Base-by-base conservation (phyloP, 2,888 invertebrate species). In the Melanophora roralis region DNA sequence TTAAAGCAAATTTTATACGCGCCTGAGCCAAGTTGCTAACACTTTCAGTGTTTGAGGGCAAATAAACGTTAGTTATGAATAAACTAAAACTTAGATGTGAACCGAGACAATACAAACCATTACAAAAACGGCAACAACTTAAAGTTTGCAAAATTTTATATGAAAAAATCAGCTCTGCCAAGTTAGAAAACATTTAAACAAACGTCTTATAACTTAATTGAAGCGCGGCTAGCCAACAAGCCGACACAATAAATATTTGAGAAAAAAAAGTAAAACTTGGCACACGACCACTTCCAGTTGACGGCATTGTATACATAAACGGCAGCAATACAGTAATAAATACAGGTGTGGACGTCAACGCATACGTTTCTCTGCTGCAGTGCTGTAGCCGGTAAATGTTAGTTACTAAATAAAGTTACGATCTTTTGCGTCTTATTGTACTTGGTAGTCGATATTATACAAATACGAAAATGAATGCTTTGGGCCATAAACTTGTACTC, bases 1-100 rank as follows among this genome's bases (percentile, higher is more conserved):
- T 27, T 45, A 7, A 64, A 27, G 3, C 11, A 43, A 49, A 36
- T 62, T 65, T 60, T 53, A 45, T 78, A 67, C 60, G 74, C 69
- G 73, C 55, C 51, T 82, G 64, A 67, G 80, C 78, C 21, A 72
- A 68, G 81, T 83, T 85, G 88, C 86, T 88, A 85, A 86, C 86
- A 86, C 88, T 86, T 88, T 88, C 88, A 85, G 84, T 87, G 88
- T 84, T 87, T 85, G 86, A 87, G 86, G 88, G 88, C 86, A 88
- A 88, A 88, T 88, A 88, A 88, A 86, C 86, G 85, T 85, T 85
- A 84, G 84, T 80, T 76, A 68, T 80, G 64, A 51, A 57, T 80
- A 59, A 80, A 76, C 53, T 57, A 68, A 73, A 80, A 80, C 76
- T 80, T 80, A 80, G 80, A 76, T 80, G 69, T 76, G 76, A 69